These are phyloP conservation scores for Cerceris rybyensis DNA, from an alignment of 2,888 invertebrate genomes.

Conservation along the genomic window DNA sequence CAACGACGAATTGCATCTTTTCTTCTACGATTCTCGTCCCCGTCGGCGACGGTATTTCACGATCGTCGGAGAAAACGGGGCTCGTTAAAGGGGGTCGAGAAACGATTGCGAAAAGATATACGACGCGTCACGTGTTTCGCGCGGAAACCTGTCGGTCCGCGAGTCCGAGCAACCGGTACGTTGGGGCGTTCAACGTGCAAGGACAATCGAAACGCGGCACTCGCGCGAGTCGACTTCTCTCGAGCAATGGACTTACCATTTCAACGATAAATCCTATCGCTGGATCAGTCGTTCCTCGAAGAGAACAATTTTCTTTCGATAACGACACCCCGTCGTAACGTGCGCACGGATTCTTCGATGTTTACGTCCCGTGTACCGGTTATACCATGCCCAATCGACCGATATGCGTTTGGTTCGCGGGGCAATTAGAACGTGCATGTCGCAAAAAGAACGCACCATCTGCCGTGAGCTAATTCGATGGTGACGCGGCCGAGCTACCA, in stretches of 20 bases:
- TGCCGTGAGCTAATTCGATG: constrained; percentile 46
- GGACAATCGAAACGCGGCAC: constrained; percentile 58
- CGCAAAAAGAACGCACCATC: constrained; percentile 46
- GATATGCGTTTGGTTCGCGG: constrained; percentile 54
- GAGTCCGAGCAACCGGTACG: constrained; percentile 58
- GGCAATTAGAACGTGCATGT: constrained; percentile 59
- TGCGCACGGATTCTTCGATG: constrained; percentile 46
- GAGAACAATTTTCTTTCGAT: constrained; percentile 48
- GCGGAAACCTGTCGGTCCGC: constrained; percentile 75
- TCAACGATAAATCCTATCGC: too few species aligned
- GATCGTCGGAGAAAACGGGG: constrained; percentile 3
- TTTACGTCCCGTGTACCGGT: constrained; percentile 34
- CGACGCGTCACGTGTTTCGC: constrained; percentile 63
- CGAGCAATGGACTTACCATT: too few species aligned
- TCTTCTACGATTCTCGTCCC: too few species aligned
- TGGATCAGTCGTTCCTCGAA: neutral
- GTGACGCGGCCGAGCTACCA: constrained; percentile 41
- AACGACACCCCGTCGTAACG: constrained; percentile 27
- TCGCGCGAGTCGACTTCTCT: neutral
- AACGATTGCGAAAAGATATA: constrained; percentile 58
- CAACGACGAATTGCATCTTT: too few species aligned
- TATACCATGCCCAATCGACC: constrained; percentile 50
- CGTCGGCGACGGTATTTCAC: neutral
- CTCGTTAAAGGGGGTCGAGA: too few species aligned
- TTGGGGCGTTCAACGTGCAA: constrained; percentile 59